phyloP scores from a whole-genome alignment of 2,888 invertebrate species.

The Sycophila texana region DNA sequence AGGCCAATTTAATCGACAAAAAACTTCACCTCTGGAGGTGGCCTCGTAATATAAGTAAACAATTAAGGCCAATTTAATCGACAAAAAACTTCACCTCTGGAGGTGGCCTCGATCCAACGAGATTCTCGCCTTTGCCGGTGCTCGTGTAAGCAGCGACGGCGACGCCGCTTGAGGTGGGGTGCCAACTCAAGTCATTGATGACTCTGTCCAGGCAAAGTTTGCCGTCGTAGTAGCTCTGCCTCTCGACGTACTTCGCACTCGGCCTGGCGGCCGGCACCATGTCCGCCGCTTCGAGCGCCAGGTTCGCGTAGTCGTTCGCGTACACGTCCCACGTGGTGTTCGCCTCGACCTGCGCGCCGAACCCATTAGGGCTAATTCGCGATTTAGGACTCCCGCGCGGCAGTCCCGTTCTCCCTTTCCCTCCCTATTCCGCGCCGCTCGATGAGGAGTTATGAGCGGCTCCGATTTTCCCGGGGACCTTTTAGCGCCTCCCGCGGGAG shows the following conservation, averaged over 20 bases:
- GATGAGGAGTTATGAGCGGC: slow-evolving; percentile 8
- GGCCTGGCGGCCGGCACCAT: slow-evolving; percentile 73
- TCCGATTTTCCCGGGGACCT: no score
- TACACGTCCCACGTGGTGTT: slow-evolving; percentile 78
- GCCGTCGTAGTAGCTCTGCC: slow-evolving; percentile 69
- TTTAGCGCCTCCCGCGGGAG: no score
- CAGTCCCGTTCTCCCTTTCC: no score
- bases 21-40: no score
- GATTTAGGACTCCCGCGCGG: slow-evolving; percentile 33
- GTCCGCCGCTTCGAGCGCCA: slow-evolving; percentile 73
- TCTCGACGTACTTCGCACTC: slow-evolving; percentile 62
- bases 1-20: no score
- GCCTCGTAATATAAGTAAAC: no score
- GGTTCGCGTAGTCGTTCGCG: slow-evolving; percentile 79
- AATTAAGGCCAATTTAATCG: no score
- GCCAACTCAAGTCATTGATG: slow-evolving; percentile 83
- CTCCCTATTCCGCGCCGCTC: background rate
- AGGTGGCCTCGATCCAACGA: slow-evolving; percentile 58
- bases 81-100: background rate
- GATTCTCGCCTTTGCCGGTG: slow-evolving; percentile 68
- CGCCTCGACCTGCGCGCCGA: slow-evolving; percentile 49
- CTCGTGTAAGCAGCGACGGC: slow-evolving; percentile 83
- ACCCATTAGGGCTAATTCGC: slow-evolving; percentile 35
- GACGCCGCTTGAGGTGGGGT: slow-evolving; percentile 83
- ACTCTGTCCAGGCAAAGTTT: slow-evolving; percentile 80